Evolutionary conservation across 2,797 vertebrate genomes (phyloP), one percentile per base, ranked within the genome.

Genomic region (Enteromius argenteus): DNA sequence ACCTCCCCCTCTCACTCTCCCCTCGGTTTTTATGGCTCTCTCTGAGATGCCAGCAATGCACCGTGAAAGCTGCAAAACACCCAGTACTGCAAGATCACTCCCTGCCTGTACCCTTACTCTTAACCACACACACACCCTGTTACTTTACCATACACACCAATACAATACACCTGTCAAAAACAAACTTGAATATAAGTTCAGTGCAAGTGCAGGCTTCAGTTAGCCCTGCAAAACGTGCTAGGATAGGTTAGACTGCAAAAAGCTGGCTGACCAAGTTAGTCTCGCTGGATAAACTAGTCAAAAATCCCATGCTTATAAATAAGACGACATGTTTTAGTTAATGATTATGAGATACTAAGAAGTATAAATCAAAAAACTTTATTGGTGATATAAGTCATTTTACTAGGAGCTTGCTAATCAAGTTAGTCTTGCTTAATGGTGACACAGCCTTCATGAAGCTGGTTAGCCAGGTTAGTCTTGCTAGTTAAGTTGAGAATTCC

Each of bases 41-140:
- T 94, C 93, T 92, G 92, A 93, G 94, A 93, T 90, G 93, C 93
- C 93, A 87, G 90, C 90, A 91, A 93, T 93, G 92, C 91, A 92
- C 91, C 91, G 92, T 92, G 93, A 93, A 93, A 90, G 92, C 90
- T 93, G 91, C 93, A 94, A 93, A 94, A 89, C 92, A 91, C 92
- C 92, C 92, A 92, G 75, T 83, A 83, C 81, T 71, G 91, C 92
- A 90, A 90, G 90, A 89, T 90, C 90, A 92, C 92, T 80, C 81
- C 86, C 90, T 92, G 92, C 11, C 76, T 58, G 49, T 72, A 69
- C 37, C 53, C 77, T 30, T 78, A 58, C 62, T 75, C 44, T 13
- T 13, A 56, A 71, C 58, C 66, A 68, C 27, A 42, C 39, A 73
- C 91, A 89, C 89, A n/a, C 72, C 74, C 81, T 8, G 27, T 39